Percentiles rank a stretch among this genome's conserved stretches.
Evolutionary conservation across 1,140 invertebrate genomes (phyloP).

Genomic region (Cydia fagiglandana): DNA sequence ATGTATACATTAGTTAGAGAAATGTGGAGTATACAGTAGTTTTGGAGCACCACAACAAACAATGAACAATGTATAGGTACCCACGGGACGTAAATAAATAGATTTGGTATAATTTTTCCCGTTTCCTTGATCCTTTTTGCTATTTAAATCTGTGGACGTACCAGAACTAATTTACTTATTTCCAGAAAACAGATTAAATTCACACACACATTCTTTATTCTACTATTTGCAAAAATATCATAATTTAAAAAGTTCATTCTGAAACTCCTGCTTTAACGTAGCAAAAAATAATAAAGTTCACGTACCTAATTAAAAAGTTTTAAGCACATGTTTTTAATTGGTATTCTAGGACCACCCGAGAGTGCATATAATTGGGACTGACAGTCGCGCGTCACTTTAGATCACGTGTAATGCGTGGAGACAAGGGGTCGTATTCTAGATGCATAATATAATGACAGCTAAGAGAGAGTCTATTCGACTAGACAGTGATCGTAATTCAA

Average conservation of each 20-base stretch:
- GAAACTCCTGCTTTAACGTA: neutral
- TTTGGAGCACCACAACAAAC: neutral
- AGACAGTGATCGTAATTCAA: too few relatives aligned
- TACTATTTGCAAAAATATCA: neutral
- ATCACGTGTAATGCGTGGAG: neutral
- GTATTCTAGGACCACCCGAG: slow-evolving; percentile 13
- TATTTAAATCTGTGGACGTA: neutral
- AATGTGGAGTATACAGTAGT: neutral
- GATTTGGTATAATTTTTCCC: neutral
- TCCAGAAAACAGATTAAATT: neutral
- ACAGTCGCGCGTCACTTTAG: slow-evolving; percentile 10
- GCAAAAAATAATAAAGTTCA: neutral
- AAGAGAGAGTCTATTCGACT: too few relatives aligned
- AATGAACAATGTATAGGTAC: neutral
- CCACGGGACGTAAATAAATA: neutral
- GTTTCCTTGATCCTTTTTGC: neutral
- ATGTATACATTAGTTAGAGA: too few relatives aligned
- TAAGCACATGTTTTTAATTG: slow-evolving; percentile 5
- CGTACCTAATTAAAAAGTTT: slow-evolving; percentile 1
- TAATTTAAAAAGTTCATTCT: neutral
- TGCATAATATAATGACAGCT: too few relatives aligned
- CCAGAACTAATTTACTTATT: neutral
- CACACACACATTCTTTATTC: neutral
- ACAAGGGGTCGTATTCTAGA: neutral
- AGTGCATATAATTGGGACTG: neutral